Evolutionary conservation across 2,888 invertebrate species (phyloP), one percentile per base, ranked within the genome.

Genomic region (Eupithecia tripunctaria): DNA sequence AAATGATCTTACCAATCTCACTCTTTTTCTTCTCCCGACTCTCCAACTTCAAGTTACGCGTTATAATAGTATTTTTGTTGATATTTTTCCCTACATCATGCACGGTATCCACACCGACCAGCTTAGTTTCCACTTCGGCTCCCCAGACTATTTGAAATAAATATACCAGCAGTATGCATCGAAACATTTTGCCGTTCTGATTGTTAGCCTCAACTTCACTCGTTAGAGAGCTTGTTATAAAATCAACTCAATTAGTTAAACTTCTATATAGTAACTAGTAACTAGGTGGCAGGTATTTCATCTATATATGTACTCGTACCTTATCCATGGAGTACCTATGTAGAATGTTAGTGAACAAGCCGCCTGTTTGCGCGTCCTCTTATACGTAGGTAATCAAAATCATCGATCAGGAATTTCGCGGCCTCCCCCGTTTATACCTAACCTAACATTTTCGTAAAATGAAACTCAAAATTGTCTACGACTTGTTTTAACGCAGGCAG

Each of bases 61-160:
- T 87, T 27, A 93, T 90, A 36, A 92, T 83, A 0, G 92, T 91
- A 69, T 93, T 86, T 78, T 91, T 94, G 67, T 92, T 86, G 15
- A 93, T 90, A 75, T 86, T 87, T 0, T 82, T 21, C n/a, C 67
- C 67, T 6, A 38, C 47, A 62, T 88, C 84, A 63, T 90, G 89
- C 1, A 86, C 70, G 0, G 91, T 82, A 2, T 93, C 88, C 0
- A 92, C 78, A 2, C 92, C 92, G 25, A 91, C 73, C 84, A 91
- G 86, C 5, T 85, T 82, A 12, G 79, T 74, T 5, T 70, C 69
- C 15, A 76, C 71, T 25, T 59, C 43, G 0, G 27, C 62, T 12
- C 67, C 43, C 59, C n/a, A 56, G 67, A 73, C 56, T 12, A 70
- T 56, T n/a, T 60, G 25, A 21, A 51, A 25, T n/a, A 76, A 32